Base-by-base conservation (phyloP, 2,888 invertebrate species). In the Lasius fuliginosus region DNA sequence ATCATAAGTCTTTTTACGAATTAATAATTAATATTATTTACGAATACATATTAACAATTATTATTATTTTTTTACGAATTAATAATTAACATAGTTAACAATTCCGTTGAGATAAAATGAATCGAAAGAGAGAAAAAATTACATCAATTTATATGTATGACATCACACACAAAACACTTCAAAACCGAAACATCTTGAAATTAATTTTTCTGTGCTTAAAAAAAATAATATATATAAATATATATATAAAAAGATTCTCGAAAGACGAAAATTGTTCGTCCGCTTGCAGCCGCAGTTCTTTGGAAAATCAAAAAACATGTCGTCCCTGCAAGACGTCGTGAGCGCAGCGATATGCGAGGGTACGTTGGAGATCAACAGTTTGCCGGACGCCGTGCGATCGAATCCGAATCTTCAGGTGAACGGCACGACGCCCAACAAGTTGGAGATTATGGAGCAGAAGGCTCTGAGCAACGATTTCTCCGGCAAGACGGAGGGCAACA, bases 401-500 rank as follows among this genome's bases (percentile, higher is more conserved):
- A 94, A 94, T 85, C 92, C 94, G 23, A 94, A 93, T 86, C 89
- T 93, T 0, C 93, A 92, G 68, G 88, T 93, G 79, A 94, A 94
- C 88, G 94, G 94, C 8, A 81, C 91, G 27, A 92, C 91, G 4
- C 89, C 90, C 36, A 93, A 90, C 69, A 92, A 93, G 60, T 83
- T 91, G 27, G 92, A 93, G 62, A 84, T 87, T 6, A 91, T 88
- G 88, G 92, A 94, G 82, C 91, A 91, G 60, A 92, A 92, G 64
- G 88, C 89, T 30, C 42, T 93, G 84, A 91, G 95, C 3, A 95
- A 95, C 89, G 96, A 96, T 88, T 95, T 96, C 3, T 95, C 94
- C 53, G 96, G 95, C 88, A 95, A 95, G 0, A 95, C 95, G 0
- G 96, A 96, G 82, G 95, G 95, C 23, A 96, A 96, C 87, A 97